These are phyloP conservation scores for Daktulosphaira vitifoliae DNA, from an alignment of 1,140 invertebrate genomes.

Conservation along the genomic window DNA sequence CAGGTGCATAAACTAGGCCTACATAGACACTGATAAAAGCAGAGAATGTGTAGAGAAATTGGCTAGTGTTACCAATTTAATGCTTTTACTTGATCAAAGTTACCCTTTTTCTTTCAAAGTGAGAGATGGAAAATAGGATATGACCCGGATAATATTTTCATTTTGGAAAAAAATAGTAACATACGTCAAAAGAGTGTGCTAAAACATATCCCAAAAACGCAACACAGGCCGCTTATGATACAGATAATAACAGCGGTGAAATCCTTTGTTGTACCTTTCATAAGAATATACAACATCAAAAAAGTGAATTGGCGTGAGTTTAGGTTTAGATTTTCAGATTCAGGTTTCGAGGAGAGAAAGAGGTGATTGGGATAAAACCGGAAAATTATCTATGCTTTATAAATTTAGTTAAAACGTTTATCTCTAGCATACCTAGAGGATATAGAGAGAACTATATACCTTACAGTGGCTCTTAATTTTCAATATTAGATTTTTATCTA, in stretches of 20 bases:
- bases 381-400: slow-evolving; percentile 1
- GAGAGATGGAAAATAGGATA: slow-evolving; percentile 2
- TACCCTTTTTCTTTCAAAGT: slow-evolving; percentile 24
- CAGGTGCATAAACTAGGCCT: slow-evolving; percentile 1
- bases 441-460: slow-evolving; percentile 14
- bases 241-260: background rate
- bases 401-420: no score
- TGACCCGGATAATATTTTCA: no score
- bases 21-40: background rate
- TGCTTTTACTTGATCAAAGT: slow-evolving; percentile 17
- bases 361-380: slow-evolving; percentile 3
- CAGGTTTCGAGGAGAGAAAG: background rate
- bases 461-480: no score
- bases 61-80: no score
- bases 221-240: no score
- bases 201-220: background rate
- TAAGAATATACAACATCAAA: background rate
- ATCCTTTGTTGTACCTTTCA: background rate
- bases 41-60: slow-evolving; percentile 1
- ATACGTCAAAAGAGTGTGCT: background rate
- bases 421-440: slow-evolving; percentile 9
- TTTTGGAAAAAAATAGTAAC: background rate
- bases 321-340: no score
- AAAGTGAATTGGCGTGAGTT: background rate
- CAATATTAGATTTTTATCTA: no score